Conservation (phyloP, 1,140 invertebrate genomes). For the Diabrotica undecimpunctata region DNA sequence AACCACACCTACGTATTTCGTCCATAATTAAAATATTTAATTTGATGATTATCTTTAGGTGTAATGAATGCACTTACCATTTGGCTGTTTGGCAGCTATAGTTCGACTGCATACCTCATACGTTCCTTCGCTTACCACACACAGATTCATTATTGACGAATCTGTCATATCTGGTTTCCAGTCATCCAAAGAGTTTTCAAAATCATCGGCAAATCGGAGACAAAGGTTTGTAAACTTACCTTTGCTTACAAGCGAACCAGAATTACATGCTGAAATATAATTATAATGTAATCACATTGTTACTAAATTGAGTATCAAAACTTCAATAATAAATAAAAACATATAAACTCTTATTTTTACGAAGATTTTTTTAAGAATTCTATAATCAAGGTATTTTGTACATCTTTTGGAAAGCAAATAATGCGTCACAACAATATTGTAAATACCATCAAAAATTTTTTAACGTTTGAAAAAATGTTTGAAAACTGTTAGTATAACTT, state of each 20-base stretch:
- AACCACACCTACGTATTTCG: too few relatives aligned
- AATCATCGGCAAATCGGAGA: constrained; percentile 92
- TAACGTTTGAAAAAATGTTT: too few relatives aligned
- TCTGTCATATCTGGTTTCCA: constrained; percentile 92
- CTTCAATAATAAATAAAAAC: not conserved
- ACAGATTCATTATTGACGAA: constrained; percentile 86
- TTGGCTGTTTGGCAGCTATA: constrained; percentile 69
- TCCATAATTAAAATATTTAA: too few relatives aligned
- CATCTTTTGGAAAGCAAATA: too few relatives aligned
- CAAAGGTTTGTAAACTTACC: constrained; percentile 82
- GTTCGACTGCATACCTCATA: constrained; percentile 95
- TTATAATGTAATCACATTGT: not conserved
- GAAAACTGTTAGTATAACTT: too few relatives aligned
- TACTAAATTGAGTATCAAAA: not conserved
- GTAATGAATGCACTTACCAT: constrained; percentile 48
- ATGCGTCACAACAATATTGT: too few relatives aligned
- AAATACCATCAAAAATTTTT: too few relatives aligned
- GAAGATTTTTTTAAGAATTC: constrained; percentile 1
- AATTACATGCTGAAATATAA: constrained; percentile 63
- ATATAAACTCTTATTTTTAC: too few relatives aligned
- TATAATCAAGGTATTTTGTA: too few relatives aligned
- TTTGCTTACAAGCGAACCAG: constrained; percentile 74
- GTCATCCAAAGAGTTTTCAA: constrained; percentile 92
- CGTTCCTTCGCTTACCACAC: constrained; percentile 95
- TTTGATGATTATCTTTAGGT: not conserved